A percentile compares a stretch with the other conserved stretches of the same genome.
phyloP scores from a whole-genome alignment of 2,797 vertebrate genomes.

The Pipistrellus pipistrellus region DNA sequence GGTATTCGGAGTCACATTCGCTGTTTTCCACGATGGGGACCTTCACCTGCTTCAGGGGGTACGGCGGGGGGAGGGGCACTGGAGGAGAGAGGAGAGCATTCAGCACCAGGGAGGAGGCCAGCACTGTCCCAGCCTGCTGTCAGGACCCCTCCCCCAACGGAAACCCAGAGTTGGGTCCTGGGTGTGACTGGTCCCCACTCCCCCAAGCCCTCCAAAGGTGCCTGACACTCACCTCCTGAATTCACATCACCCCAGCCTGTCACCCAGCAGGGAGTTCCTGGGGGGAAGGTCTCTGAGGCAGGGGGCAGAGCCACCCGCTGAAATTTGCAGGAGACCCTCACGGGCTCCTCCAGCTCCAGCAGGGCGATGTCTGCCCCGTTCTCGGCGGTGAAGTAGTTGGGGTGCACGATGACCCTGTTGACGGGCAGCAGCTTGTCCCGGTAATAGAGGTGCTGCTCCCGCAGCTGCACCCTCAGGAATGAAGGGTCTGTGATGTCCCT shows the following conservation, averaged over 20 bases:
- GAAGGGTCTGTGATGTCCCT: rapidly evolving
- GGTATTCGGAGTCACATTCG: constrained; percentile 70
- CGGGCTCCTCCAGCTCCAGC: constrained; percentile 86
- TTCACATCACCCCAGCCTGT: constrained; percentile 91
- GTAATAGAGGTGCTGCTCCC: constrained; percentile 62
- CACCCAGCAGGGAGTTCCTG: constrained; percentile 91
- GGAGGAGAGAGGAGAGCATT: neutral
- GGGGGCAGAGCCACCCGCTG: constrained; percentile 89
- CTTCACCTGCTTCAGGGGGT: constrained; percentile 76
- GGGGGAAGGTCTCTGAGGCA: constrained; percentile 88
- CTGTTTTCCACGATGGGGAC: constrained; percentile 77
- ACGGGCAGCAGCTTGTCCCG: constrained; percentile 61
- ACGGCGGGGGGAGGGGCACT: constrained; percentile 33
- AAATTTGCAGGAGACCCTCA: constrained; percentile 78
- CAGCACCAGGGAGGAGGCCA: too few relatives aligned
- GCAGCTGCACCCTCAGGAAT: neutral
- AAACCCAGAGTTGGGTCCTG: too few relatives aligned
- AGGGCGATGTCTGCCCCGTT: constrained; percentile 91
- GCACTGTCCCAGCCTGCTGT: too few relatives aligned
- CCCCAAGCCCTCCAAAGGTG: neutral
- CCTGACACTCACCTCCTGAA: constrained; percentile 80
- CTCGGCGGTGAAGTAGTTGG: constrained; percentile 84
- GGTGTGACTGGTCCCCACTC: too few relatives aligned
- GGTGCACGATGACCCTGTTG: constrained; percentile 87
- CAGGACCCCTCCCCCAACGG: too few relatives aligned